Base-by-base conservation (phyloP, 2,888 invertebrate genomes). In the Andrena praecox region DNA sequence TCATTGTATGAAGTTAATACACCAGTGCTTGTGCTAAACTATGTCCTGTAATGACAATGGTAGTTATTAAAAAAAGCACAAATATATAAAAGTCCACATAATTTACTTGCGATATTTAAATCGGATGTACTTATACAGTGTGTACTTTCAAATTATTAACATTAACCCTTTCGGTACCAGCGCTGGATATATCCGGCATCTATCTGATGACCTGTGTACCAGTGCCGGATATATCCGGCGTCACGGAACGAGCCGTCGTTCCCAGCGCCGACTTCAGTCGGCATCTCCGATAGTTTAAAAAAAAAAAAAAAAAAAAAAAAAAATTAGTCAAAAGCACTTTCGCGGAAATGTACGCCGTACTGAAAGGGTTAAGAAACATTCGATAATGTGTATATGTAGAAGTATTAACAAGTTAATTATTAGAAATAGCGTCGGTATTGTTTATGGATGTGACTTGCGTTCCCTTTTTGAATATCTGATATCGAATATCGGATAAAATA, bases 1-100 rank as follows among this genome's bases (percentile, higher is more conserved):
- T 77, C 88, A 88, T 88, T 62, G 24, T 64, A 20, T 24, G 27
- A 33, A 31, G 42, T 12, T 48, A 56, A 20, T 52, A 6, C n/a
- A 8, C 16, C 24, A 27, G 66, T 0, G 5, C 33, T 70, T 69
- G 62, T 27, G 24, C 52, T 48, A 27, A 67, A 54, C 31, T 27
- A 69, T 5, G 5, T 63, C 29, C 33, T 50, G 2, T 20, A 16
- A 8, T 31, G 70, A 63, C 52, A 63, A 56, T 10, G 48, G 35
- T 75, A 20, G 60, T 27, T 70, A 50, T 50, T 71, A 62, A 81
- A 48, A 35, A 6, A 27, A 8, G 7, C 20, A 42, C n/a, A 64
- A 1, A 10, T 42, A 52, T 31, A 33, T 8, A 60, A n/a, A 24
- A 4, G n/a, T 7, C 10, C 5, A 5, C 20, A 50, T 10, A 42